Base-by-base conservation (phyloP, 1,140 invertebrate genomes). In the Aphelenchoides avenae region DNA sequence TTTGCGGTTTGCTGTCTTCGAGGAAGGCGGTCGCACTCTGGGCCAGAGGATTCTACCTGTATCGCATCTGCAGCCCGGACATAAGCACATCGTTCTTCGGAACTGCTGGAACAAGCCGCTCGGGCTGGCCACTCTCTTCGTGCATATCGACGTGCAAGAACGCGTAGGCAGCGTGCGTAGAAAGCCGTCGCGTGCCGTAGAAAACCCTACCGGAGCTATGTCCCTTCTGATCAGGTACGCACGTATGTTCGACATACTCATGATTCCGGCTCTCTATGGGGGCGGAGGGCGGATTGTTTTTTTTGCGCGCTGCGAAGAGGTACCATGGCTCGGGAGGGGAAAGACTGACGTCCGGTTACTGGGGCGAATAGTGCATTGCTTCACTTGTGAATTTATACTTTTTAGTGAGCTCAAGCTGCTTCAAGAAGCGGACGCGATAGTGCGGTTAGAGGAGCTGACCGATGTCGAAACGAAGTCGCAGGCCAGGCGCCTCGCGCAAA, bases 31-130 rank as follows among this genome's bases (percentile, higher is more conserved):
- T 37, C 93, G 91, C 78, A 83, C 97, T 51, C 83, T 98, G 0
- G 94, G 94, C 0, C 94, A 99, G 77, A 81, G 93, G 52, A 96
- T 98, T 58, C 82, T 98, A 51, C 94, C 94, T 5, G 80, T 98
- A 42, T 92, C 97, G 80, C 92, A 93, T 42, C 80, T 99, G 26
- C 92, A 96, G 79, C 87, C 90, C 1, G 93, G 91, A 75, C 70
- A 66, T 49, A 53, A 59, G 34, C 64, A 66, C 39, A 61, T 66
- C n/a, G 37, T 65, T 26, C 41, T 66, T 20, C 24, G 57, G 5
- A 66, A 66, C 30, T 31, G 27, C 43, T 68, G 67, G 40, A 80
- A 79, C 44, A 56, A 31, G 36, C 77, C 79, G 0, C 61, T 79
- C 24, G 46, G 71, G 13, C 60, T 79, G 40, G 72, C 75, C 5